Base-by-base conservation (phyloP, 2,888 invertebrate genomes). In the Athalia rosae region DNA sequence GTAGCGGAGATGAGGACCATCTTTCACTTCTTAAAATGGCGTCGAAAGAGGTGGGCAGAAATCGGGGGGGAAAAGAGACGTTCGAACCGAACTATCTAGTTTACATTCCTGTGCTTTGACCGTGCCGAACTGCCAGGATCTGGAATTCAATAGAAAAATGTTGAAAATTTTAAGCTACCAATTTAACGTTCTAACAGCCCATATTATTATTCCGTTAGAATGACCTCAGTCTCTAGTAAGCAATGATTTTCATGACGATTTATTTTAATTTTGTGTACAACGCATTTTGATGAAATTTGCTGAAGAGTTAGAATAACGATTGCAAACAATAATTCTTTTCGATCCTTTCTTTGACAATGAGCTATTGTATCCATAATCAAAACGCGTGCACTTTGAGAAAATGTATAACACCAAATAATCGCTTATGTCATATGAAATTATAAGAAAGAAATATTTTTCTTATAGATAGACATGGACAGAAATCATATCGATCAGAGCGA, bases 401-500 rank as follows among this genome's bases (percentile, higher is more conserved):
- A 28, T 28, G 28, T 28, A 28, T 28, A 28, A 28, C 28, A 28
- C 28, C 28, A 28, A 28, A 28, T 28, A 28, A 28, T 28, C 28
- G 1, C 28, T 28, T 28, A 28, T 28, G 28, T 28, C 28, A 28
- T 28, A 28, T 28, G 9, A 43, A 45, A 43, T 41, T n/a, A 62
- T 43, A 4, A 45, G 28, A 5, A 58, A 11, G n/a, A 58, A 13
- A 7, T n/a, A 50, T 50, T 76, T 4, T 48, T 56, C 50, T 63
- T 13, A 73, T 78, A 87, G 87, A 83, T 85, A 78, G 85, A 87
- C 43, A 78, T 83, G 77, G 87, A 87, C 47, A 81, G 85, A 76
- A 87, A 88, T 77, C 88, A 87, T 61, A 87, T 85, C 58, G 87
- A 87, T 77, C 88, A 87, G 64, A 87, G 84, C 53, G 87, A 88